phyloP scores from a whole-genome alignment of 2,888 invertebrate species.

The Cepaea hortensis region DNA sequence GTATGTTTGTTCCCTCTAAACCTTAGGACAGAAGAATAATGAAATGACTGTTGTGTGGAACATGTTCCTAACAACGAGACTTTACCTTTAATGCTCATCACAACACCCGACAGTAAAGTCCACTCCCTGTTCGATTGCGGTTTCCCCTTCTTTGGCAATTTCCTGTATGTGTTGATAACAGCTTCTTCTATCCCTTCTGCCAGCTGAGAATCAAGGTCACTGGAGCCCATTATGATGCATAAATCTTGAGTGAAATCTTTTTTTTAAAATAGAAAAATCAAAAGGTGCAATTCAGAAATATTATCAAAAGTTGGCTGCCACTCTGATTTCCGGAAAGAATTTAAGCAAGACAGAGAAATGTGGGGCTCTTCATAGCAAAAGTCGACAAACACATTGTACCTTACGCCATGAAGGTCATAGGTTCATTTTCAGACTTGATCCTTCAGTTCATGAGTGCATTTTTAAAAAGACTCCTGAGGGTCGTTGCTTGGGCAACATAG shows the following conservation, averaged over 20 bases:
- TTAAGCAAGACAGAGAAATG: not conserved
- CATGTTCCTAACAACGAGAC: not conserved
- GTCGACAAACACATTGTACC: too few relatives aligned
- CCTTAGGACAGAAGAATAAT: too few relatives aligned
- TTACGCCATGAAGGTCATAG: too few relatives aligned
- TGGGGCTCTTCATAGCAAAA: too few relatives aligned
- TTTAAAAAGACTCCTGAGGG: too few relatives aligned
- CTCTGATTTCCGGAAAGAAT: not conserved
- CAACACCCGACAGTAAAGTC: slow-evolving; percentile 88
- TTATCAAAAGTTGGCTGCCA: not conserved
- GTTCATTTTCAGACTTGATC: too few relatives aligned
- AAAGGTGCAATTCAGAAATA: not conserved
- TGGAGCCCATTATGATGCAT: not conserved
- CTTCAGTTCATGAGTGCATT: too few relatives aligned
- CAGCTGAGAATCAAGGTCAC: not conserved
- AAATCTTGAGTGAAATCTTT: not conserved
- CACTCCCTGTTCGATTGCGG: slow-evolving; percentile 84
- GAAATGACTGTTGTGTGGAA: too few relatives aligned
- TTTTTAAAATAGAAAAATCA: not conserved
- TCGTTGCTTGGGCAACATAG: too few relatives aligned
- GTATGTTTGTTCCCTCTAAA: too few relatives aligned
- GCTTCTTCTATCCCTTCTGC: slow-evolving; percentile 9
- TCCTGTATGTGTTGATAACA: slow-evolving; percentile 28
- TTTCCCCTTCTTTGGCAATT: slow-evolving; percentile 83
- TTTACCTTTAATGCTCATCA: slow-evolving; percentile 71